These are phyloP conservation scores for Sander vitreus DNA, from an alignment of 2,113 vertebrate species.

Conservation along the genomic window DNA sequence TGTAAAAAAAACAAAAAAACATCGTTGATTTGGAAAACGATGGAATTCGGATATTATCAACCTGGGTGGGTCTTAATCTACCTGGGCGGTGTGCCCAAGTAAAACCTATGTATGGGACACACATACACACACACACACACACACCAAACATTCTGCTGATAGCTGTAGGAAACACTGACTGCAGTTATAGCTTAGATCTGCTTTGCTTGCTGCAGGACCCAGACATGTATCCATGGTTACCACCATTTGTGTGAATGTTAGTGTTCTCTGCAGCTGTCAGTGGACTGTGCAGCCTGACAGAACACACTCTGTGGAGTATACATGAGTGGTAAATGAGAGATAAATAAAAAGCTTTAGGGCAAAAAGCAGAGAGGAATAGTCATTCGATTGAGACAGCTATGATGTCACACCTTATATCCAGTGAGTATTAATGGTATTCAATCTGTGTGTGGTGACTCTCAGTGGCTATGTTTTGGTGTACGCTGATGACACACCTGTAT, in stretches of 20 bases:
- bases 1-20: no score
- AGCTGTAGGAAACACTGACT: background rate
- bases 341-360: background rate
- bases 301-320: no score
- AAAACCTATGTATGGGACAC: no score
- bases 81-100: no score
- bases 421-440: background rate
- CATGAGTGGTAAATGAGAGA: background rate
- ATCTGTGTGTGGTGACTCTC: background rate
- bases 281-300: no score
- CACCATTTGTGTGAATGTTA: background rate
- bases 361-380: background rate
- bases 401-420: background rate
- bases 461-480: conserved; percentile 15
- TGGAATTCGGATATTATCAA: no score
- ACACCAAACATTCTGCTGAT: background rate
- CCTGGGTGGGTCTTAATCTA: no score
- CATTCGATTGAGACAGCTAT: background rate
- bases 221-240: background rate
- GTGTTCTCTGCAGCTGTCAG: background rate
- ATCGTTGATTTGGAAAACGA: no score
- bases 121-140: background rate
- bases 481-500: background rate
- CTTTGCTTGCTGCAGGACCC: background rate
- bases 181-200: background rate